Evolutionary conservation across 2,797 vertebrate species (phyloP), one percentile per base, ranked within the genome.

Genomic region (Lerista edwardsae): DNA sequence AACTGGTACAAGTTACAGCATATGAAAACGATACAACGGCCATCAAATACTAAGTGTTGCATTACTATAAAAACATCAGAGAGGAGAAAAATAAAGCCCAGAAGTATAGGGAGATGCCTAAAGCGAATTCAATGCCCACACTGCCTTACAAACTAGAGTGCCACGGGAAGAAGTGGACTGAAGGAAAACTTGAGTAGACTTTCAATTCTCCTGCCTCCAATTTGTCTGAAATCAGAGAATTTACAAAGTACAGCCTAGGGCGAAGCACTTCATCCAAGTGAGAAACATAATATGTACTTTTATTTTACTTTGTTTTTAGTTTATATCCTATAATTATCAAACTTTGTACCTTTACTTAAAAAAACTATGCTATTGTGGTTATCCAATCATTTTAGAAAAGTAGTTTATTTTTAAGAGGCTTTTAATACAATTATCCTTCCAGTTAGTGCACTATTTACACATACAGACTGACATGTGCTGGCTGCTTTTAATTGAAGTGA

Each of bases 401-500:
- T 51, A 84, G 0, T 39, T 71, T 64, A 65, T 79, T 85, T 74
- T 36, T 80, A 69, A 74, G 14, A 79, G 10, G 29, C 11, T 14
- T 0, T 64, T 84, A 47, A 12, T 25, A 61, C 21, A 59, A 41
- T 10, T 55, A 44, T 79, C 29, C 75, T 80, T 19, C 6, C 0
- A 0, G 0, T 34, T 69, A 75, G 68, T 77, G 0, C 85, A 36
- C 74, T 87, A 75, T 1, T 65, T 1, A 1, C 57, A 74, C 67
- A 83, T 89, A n/a, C 68, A 64, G 23, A 17, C 59, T 64, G 14
- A 61, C 41, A 69, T 44, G 31, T 71, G 6, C 39, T 27, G 31
- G 36, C 67, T 62, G 2, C 3, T 87, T 75, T 84, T 79, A 21
- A 59, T 4, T 82, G 57, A 90, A 86, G 31, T 29, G 85, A 44